Evolutionary conservation across 2,797 vertebrate genomes (phyloP).

Genomic region (Chelon labrosus): DNA sequence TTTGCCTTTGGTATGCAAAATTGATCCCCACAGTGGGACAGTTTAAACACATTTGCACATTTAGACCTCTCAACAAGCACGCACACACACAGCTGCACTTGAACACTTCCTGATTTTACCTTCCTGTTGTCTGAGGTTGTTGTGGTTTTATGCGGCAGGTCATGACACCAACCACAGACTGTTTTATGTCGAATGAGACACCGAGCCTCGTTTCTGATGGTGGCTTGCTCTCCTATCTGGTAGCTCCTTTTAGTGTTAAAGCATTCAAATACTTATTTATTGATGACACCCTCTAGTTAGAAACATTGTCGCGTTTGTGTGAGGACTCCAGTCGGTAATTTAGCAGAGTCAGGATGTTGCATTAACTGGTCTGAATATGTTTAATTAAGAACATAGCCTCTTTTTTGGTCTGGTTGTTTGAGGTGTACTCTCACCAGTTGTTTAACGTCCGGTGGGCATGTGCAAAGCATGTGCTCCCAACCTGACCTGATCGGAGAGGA

Average conservation of each 20-base stretch:
- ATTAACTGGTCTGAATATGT: neutral
- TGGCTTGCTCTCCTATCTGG: neutral
- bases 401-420: constrained; percentile 60
- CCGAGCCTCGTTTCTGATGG: neutral
- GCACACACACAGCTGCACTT: neutral
- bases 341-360: constrained; percentile 2
- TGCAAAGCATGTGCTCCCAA: constrained; percentile 33
- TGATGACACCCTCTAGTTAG: neutral
- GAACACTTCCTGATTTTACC: neutral
- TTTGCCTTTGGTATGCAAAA: too few species aligned
- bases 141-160: constrained; percentile 2
- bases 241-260: neutral
- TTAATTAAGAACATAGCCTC: constrained; percentile 11
- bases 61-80: too few species aligned
- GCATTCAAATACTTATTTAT: neutral
- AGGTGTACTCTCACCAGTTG: constrained; percentile 32
- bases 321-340: neutral
- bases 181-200: neutral
- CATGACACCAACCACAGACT: neutral
- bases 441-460: constrained; percentile 49
- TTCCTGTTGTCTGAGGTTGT: constrained; percentile 9
- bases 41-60: too few species aligned
- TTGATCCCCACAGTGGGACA: too few species aligned
- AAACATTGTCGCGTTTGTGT: neutral
- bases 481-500: constrained; percentile 57